phyloP scores from a whole-genome alignment of 2,113 vertebrate species.

The Crotalus viridis region DNA sequence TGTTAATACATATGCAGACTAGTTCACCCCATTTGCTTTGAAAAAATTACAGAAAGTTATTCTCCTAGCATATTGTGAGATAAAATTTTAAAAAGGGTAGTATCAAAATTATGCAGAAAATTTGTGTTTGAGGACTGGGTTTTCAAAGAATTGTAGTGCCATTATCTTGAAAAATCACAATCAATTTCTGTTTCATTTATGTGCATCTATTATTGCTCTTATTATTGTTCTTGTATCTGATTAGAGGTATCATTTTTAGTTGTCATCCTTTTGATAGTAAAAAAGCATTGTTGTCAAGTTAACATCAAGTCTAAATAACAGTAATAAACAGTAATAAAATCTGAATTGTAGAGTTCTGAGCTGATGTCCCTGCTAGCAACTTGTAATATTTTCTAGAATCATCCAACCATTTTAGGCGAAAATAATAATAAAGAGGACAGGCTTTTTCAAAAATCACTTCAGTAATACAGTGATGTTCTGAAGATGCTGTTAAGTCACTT shows the following conservation, averaged over 20 bases:
- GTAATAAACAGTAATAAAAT: constrained; percentile 3
- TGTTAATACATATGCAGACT: background rate
- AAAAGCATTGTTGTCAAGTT: constrained; percentile 43
- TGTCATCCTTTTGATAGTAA: background rate
- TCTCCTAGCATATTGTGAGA: background rate
- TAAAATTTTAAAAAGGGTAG: background rate
- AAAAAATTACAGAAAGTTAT: background rate
- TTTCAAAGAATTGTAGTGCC: background rate
- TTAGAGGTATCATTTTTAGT: constrained; percentile 15
- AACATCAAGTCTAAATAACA: constrained; percentile 40
- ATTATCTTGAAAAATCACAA: background rate
- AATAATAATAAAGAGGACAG: background rate
- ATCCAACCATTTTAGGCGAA: background rate
- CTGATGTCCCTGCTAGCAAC: background rate
- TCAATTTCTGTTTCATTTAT: constrained; percentile 17
- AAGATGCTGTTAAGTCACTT: background rate
- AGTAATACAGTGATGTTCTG: background rate
- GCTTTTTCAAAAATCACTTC: background rate
- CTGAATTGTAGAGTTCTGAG: background rate
- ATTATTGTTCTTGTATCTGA: constrained; percentile 10
- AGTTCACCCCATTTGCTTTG: background rate
- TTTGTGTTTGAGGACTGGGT: background rate
- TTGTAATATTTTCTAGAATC: background rate
- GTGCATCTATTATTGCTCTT: constrained; percentile 7
- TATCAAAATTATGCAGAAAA: background rate